Evolutionary conservation across 2,888 invertebrate species (phyloP).

Genomic region (Andrena chrysosceles): DNA sequence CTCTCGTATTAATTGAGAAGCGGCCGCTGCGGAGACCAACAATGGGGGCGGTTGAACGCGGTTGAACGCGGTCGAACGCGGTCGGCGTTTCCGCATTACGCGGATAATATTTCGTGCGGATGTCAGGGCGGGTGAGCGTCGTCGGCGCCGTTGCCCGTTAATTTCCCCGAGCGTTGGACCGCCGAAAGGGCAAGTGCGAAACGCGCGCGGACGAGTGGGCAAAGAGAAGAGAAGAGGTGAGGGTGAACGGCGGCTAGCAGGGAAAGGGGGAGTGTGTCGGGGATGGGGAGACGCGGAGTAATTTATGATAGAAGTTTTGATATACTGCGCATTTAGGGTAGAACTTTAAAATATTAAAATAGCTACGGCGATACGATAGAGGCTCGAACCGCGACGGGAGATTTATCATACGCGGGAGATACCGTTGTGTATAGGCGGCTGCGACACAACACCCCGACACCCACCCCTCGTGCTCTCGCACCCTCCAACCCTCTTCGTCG

Average conservation of each 20-base stretch:
- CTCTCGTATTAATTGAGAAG: slow-evolving; percentile 58
- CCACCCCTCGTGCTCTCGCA: slow-evolving; percentile 36
- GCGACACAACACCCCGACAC: slow-evolving; percentile 63
- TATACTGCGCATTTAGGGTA: slow-evolving; percentile 79
- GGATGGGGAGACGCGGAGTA: slow-evolving; percentile 65
- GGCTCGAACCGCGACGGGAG: slow-evolving; percentile 75
- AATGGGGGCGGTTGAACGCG: slow-evolving; percentile 11
- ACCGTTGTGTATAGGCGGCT: slow-evolving; percentile 62
- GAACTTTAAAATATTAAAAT: slow-evolving; percentile 82
- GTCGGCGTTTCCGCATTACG: slow-evolving; percentile 30
- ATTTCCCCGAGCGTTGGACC: slow-evolving; percentile 43
- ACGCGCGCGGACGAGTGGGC: slow-evolving; percentile 25
- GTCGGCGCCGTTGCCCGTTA: slow-evolving; percentile 54
- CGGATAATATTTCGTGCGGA: slow-evolving; percentile 57
- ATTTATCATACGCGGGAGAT: slow-evolving; percentile 74
- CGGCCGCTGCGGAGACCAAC: slow-evolving; percentile 13
- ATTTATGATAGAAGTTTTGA: slow-evolving; percentile 80
- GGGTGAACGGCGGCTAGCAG: slow-evolving; percentile 11
- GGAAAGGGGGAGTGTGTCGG: slow-evolving; percentile 19
- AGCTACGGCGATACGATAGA: slow-evolving; percentile 76
- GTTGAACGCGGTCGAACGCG: background rate
- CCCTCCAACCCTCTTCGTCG: slow-evolving; percentile 5
- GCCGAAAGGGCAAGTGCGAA: slow-evolving; percentile 67
- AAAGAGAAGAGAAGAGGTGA: slow-evolving; percentile 35
- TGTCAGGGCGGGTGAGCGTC: slow-evolving; percentile 21